Conservation (phyloP, 2,113 vertebrate species). For the Scolopax mira region DNA sequence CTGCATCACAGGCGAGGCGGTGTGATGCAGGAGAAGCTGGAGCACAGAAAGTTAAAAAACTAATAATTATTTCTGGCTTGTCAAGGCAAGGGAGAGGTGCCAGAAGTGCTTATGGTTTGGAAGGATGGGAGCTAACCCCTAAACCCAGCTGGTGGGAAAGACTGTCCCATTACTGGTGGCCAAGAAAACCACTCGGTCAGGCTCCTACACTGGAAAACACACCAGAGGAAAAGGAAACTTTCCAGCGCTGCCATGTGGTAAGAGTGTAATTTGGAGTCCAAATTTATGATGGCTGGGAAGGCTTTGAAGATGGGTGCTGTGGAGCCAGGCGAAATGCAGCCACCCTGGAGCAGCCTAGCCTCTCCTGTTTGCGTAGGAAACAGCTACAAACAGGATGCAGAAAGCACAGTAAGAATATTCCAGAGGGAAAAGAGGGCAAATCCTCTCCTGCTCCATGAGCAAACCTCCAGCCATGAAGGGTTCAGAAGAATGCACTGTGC, state of each 20-base stretch:
- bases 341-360: background rate
- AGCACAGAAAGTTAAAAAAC: background rate
- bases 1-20: background rate
- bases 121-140: constrained; percentile 12
- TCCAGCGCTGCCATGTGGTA: background rate
- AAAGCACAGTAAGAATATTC: background rate
- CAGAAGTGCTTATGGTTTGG: background rate
- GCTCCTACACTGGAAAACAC: constrained; percentile 19
- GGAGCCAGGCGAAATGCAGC: background rate
- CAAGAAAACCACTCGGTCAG: background rate
- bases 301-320: background rate
- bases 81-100: background rate
- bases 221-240: background rate
- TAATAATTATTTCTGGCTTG: background rate
- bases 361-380: background rate
- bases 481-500: background rate
- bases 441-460: background rate
- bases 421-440: background rate
- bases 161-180: background rate
- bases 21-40: background rate
- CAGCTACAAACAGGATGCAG: background rate
- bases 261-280: background rate
- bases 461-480: background rate
- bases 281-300: background rate
- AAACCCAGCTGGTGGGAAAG: background rate